A percentile compares a stretch with the other conserved stretches of the same genome.
phyloP scores from a whole-genome alignment of 37 sponge, comb jelly and placozoan genomes.

The Halichondria panicea region DNA sequence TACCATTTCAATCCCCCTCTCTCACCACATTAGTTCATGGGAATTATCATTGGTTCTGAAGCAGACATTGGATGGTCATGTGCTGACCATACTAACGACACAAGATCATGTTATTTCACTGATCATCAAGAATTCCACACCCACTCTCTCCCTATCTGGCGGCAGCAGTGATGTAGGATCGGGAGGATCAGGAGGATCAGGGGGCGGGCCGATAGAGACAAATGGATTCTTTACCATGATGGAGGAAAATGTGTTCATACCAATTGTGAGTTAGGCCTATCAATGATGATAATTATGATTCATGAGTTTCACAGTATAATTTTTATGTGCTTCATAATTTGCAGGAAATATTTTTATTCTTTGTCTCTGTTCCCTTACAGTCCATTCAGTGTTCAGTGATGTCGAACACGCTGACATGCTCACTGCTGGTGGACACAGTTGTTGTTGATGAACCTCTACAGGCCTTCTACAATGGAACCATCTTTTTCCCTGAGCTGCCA shows the following conservation, averaged over 20 bases:
- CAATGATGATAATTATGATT: not conserved
- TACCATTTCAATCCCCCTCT: not conserved
- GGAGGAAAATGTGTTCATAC: not conserved
- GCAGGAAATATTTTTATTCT: not conserved
- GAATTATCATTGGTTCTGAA: constrained; percentile 5
- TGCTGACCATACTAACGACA: not conserved
- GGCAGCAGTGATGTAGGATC: not conserved
- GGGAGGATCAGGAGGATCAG: not conserved
- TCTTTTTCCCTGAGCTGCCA: constrained; percentile 32
- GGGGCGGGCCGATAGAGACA: not conserved
- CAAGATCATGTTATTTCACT: constrained; percentile 14
- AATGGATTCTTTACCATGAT: no score
- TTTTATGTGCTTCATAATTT: not conserved
- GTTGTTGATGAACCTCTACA: not conserved
- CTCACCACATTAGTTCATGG: constrained; percentile 17
- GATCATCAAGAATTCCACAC: not conserved
- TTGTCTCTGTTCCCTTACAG: not conserved
- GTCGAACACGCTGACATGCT: not conserved
- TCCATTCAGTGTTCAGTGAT: not conserved
- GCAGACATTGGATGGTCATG: constrained; percentile 24
- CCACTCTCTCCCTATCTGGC: not conserved
- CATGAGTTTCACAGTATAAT: not conserved
- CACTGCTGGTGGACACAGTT: not conserved
- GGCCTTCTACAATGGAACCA: not conserved
- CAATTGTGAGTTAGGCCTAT: not conserved